Percentiles rank a stretch among this genome's conserved stretches.
These are phyloP conservation scores for Marcusenius ussheri DNA, from an alignment of 2,113 vertebrate genomes.

Conservation along the genomic window DNA sequence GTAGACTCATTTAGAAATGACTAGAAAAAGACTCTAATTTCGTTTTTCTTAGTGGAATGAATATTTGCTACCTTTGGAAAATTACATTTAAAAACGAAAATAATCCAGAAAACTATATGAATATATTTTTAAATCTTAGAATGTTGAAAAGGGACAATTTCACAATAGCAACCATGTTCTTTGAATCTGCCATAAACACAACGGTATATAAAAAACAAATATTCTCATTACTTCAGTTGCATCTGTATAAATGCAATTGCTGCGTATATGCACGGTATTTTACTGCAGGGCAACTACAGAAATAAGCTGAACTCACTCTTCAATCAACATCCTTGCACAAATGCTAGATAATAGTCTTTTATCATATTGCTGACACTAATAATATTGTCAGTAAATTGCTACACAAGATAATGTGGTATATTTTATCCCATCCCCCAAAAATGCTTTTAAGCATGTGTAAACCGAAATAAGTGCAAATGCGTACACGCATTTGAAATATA, in stretches of 20 bases:
- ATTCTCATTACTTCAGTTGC: neutral
- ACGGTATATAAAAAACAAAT: neutral
- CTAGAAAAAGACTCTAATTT: neutral
- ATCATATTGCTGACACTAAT: neutral
- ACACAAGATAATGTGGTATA: neutral
- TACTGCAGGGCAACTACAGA: neutral
- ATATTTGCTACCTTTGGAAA: slow-evolving; percentile 2
- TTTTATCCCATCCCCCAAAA: neutral
- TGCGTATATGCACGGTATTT: neutral
- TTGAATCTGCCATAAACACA: neutral
- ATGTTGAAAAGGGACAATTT: neutral
- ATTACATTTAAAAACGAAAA: neutral
- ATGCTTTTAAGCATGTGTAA: neutral
- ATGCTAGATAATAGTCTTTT: neutral
- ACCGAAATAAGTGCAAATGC: neutral
- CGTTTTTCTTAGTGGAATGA: neutral
- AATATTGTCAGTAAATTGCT: neutral
- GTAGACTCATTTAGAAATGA: neutral
- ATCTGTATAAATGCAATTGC: neutral
- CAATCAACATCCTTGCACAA: neutral
- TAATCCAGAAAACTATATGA: neutral
- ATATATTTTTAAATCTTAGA: neutral
- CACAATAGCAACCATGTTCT: neutral
- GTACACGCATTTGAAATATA: neutral
- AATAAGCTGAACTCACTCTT: neutral